Conservation (phyloP, 2,113 vertebrate genomes). For the Theropithecus gelada region DNA sequence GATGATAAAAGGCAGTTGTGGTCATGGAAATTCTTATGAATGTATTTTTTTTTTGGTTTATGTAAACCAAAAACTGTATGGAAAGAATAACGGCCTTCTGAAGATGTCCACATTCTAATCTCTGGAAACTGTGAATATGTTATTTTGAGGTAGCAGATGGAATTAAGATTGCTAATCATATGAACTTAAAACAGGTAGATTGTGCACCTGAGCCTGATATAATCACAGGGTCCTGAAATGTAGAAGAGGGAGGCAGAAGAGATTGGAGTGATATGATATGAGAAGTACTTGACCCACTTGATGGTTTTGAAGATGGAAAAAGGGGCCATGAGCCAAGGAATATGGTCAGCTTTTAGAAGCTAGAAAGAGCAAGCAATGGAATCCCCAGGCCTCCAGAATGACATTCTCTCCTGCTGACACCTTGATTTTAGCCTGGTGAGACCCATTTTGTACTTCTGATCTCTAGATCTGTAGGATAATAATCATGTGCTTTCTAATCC, state of each 20-base stretch:
- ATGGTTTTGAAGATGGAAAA: not conserved
- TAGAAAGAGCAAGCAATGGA: not conserved
- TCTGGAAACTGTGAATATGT: not conserved
- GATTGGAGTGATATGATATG: no score
- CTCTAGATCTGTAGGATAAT: not conserved
- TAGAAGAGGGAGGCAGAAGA: not conserved
- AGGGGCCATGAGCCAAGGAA: no score
- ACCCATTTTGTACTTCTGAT: not conserved
- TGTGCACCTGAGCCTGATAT: no score
- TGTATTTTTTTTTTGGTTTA: not conserved
- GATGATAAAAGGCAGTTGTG: not conserved
- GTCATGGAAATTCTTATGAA: not conserved
- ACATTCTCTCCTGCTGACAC: fast-evolving
- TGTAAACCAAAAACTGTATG: not conserved
- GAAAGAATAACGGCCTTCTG: not conserved
- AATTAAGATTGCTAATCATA: not conserved
- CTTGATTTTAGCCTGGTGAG: not conserved
- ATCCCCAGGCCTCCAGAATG: not conserved
- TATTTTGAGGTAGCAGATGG: not conserved
- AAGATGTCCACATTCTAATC: not conserved
- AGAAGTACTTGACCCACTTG: not conserved
- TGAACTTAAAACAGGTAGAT: not conserved
- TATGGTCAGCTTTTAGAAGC: not conserved
- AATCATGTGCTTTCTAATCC: not conserved
- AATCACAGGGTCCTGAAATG: not conserved